Evolutionary conservation across 2,888 invertebrate species (phyloP), one percentile per base, ranked within the genome.

Genomic region (Lochmaea crataegi): DNA sequence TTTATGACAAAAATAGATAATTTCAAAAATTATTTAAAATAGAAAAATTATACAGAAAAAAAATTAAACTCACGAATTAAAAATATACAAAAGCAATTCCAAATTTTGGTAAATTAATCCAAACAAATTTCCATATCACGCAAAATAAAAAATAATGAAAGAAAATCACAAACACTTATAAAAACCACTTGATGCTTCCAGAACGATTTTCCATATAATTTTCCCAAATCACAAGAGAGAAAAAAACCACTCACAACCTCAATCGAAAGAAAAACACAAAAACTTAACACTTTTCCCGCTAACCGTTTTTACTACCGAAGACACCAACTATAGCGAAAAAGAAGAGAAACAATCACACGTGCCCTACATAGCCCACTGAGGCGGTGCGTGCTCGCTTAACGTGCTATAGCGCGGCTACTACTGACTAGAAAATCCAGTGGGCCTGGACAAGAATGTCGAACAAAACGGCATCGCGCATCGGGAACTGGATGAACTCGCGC

Each of bases 401-500:
- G 68, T 72, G 73, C 71, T 76, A 77, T 74, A 80, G 81, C 82
- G 80, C 81, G 80, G 78, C 79, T 77, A 80, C 81, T 79, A 81
- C 82, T 82, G 79, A 80, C 82, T 82, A 77, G 42, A 57, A 70
- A 79, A 75, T 77, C 78, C 77, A 77, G 80, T 74, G 75, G 74
- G 66, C 78, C 78, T 77, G 78, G 78, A 79, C 78, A 75, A 68
- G 75, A 76, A 71, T 77, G 77, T 71, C 78, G 70, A 72, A 68
- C 57, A 48, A 71, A 60, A 66, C 48, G 56, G 76, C 70, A 51
- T 38, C 65, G 70, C 73, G 73, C 73, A 57, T 58, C 66, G 67
- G 53, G 66, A 45, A 71, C 69, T 64, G 42, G 53, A 69, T 69
- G 51, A 68, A 68, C 68, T 51, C 60, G 58, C 60, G 68, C 48